Percentiles rank a stretch among this genome's conserved stretches.
Evolutionary conservation across 2,113 vertebrate species (phyloP).

Genomic region (Xenopus borealis): DNA sequence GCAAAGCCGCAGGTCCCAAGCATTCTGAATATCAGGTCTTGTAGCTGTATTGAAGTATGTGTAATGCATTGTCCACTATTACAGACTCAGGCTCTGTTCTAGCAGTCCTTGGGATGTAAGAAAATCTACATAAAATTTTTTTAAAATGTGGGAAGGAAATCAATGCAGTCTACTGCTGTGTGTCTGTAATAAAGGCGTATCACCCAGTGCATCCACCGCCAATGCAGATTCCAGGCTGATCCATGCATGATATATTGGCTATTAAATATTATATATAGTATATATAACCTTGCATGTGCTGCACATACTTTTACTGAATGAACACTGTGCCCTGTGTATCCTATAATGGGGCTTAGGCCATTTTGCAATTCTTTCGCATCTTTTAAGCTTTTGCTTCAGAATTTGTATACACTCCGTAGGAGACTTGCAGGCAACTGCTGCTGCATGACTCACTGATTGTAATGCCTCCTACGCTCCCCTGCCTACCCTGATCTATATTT

Average conservation of each 20-base stretch:
- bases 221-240: not conserved
- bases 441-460: conserved; percentile 43
- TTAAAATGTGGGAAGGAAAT: too few species aligned
- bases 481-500: conserved; percentile 43
- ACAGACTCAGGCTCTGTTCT: too few species aligned
- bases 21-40: too few species aligned
- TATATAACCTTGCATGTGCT: not conserved
- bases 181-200: not conserved
- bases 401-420: conserved; percentile 41
- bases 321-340: not conserved
- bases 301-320: not conserved
- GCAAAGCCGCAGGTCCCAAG: too few species aligned
- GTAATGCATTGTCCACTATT: too few species aligned
- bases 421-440: conserved; percentile 42
- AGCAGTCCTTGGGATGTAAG: too few species aligned
- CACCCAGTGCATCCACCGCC: not conserved
- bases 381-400: conserved; percentile 22
- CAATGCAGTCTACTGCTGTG: too few species aligned
- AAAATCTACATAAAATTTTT: too few species aligned
- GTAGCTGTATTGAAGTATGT: too few species aligned
- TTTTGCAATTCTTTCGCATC: not conserved
- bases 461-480: conserved; percentile 36
- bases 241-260: not conserved
- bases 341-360: not conserved
- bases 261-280: not conserved